These are phyloP conservation scores for Hypercompe scribonia DNA, from an alignment of 2,888 invertebrate species.

Conservation along the genomic window DNA sequence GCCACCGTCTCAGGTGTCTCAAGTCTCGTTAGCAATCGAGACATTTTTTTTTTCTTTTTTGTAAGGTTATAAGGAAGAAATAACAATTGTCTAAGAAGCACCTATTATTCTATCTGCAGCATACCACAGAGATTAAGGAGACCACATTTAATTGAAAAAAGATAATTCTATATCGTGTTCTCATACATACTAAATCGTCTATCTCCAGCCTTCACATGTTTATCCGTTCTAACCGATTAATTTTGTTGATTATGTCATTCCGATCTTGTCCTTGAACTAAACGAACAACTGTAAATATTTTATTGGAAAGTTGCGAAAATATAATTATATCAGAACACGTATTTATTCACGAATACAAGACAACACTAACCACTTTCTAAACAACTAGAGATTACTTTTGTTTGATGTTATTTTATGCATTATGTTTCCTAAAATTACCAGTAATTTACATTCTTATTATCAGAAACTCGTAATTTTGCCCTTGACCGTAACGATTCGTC, in stretches of 20 bases:
- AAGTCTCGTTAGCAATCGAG: too few relatives aligned
- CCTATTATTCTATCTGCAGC: background rate
- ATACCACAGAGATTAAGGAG: background rate
- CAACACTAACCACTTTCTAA: background rate
- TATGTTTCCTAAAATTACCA: background rate
- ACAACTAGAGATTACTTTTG: background rate
- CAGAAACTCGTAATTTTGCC: constrained; percentile 6
- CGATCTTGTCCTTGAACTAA: background rate
- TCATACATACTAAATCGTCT: background rate
- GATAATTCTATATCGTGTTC: background rate
- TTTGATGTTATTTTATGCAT: background rate
- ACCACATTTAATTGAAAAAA: too few relatives aligned
- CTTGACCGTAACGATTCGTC: constrained; percentile 8
- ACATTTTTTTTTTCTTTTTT: too few relatives aligned
- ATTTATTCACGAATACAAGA: background rate
- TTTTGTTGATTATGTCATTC: constrained; percentile 8
- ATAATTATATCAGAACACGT: background rate
- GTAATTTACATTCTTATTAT: constrained; percentile 5
- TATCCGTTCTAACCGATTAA: background rate
- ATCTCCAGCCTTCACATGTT: background rate
- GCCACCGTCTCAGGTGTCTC: too few relatives aligned
- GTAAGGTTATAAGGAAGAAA: background rate
- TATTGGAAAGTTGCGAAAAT: background rate
- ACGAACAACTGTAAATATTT: background rate
- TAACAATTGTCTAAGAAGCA: background rate